phyloP scores from a whole-genome alignment of 2,113 vertebrate genomes.

The Microtus pennsylvanicus region DNA sequence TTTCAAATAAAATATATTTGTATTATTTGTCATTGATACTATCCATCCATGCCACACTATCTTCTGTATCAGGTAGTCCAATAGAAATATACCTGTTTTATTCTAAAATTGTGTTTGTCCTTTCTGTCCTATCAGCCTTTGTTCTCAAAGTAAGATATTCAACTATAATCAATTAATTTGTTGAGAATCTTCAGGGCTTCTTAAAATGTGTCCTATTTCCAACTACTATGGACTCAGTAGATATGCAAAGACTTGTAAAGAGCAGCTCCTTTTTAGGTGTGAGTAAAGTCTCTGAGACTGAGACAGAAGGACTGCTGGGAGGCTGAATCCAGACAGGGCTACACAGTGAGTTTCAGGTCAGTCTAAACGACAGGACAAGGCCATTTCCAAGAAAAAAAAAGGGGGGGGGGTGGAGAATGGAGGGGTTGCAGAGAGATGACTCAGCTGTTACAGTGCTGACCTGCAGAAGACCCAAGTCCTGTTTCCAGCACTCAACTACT shows the following conservation, averaged over 20 bases:
- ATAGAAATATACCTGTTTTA: conserved; percentile 83
- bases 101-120: conserved; percentile 77
- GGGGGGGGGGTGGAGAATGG: too few relatives aligned
- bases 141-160: conserved; percentile 25
- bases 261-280: not conserved
- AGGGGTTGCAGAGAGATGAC: not conserved
- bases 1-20: conserved; percentile 85
- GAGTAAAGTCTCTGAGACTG: not conserved
- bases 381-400: not conserved
- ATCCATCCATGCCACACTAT: conserved; percentile 71
- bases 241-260: conserved; percentile 38
- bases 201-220: conserved; percentile 21
- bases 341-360: not conserved
- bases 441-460: not conserved
- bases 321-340: not conserved
- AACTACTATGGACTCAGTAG: not conserved
- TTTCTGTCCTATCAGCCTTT: conserved; percentile 52
- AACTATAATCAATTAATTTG: conserved; percentile 35
- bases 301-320: not conserved
- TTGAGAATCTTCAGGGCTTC: conserved; percentile 51
- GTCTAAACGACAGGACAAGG: not conserved
- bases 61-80: conserved; percentile 74
- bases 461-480: not conserved
- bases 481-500: not conserved
- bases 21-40: conserved; percentile 83